These are phyloP conservation scores for Phyllostomus discolor DNA, from an alignment of 2,113 vertebrate genomes.

Conservation along the genomic window DNA sequence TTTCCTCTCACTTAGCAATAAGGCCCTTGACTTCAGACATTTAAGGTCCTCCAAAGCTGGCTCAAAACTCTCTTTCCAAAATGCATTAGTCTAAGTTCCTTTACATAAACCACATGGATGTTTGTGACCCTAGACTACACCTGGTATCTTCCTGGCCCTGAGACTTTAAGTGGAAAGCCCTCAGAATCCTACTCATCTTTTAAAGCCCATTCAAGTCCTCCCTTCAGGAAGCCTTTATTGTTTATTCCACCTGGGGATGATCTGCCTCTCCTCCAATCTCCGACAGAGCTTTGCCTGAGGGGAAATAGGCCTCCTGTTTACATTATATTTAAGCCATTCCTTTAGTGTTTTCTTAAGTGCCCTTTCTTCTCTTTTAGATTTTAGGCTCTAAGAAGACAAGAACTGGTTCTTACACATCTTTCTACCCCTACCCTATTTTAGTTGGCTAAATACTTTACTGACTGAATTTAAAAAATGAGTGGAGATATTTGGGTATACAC, in stretches of 20 bases:
- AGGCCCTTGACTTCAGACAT: neutral
- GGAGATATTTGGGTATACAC: neutral
- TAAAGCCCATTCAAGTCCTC: neutral
- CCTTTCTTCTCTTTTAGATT: neutral
- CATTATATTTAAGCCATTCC: neutral
- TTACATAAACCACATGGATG: neutral
- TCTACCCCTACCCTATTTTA: neutral
- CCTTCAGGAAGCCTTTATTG: neutral
- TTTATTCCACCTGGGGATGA: neutral
- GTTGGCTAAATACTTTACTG: neutral
- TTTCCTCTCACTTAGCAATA: neutral
- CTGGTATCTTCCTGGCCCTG: neutral
- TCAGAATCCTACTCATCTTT: neutral
- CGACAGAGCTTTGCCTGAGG: neutral
- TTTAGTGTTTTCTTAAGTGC: neutral
- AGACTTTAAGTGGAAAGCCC: neutral
- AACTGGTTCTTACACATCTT: neutral
- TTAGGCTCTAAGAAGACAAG: neutral
- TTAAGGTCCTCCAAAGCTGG: neutral
- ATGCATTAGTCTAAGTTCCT: neutral
- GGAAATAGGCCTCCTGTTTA: neutral
- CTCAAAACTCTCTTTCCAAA: neutral
- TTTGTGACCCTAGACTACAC: neutral
- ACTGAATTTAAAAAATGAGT: neutral
- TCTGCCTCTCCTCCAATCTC: neutral